Percentiles rank a stretch among this genome's conserved stretches.
Evolutionary conservation across 2,797 vertebrate species (phyloP).

Genomic region (Sebastes matsubarae): DNA sequence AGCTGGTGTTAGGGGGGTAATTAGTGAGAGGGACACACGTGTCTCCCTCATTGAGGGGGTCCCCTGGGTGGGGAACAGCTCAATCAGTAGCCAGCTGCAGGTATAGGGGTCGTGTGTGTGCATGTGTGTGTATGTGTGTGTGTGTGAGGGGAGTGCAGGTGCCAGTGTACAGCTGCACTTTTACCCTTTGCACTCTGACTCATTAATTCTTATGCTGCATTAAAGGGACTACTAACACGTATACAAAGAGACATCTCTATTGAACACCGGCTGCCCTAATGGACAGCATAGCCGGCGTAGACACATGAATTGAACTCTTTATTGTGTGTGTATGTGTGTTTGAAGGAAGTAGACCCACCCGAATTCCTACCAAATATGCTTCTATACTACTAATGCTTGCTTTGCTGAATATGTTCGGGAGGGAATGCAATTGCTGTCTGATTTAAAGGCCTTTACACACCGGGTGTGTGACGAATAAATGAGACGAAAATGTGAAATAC

Average conservation of each 20-base stretch:
- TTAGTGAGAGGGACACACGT: constrained; percentile 73
- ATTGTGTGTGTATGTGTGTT: not conserved
- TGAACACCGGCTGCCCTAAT: constrained; percentile 34
- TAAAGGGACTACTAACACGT: constrained; percentile 61
- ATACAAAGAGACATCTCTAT: constrained; percentile 34
- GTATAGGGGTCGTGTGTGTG: constrained; percentile 52
- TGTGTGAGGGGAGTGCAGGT: constrained; percentile 57
- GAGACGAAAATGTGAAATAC: no score
- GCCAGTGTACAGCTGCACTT: constrained; percentile 77
- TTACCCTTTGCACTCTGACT: constrained; percentile 68
- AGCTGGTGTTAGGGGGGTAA: constrained; percentile 72
- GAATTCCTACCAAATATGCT: not conserved
- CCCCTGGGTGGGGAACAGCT: constrained; percentile 70
- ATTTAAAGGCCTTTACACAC: not conserved
- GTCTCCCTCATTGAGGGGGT: constrained; percentile 65
- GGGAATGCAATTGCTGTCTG: not conserved
- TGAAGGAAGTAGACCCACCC: not conserved
- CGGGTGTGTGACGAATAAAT: no score
- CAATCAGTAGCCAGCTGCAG: constrained; percentile 82
- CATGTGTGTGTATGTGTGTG: constrained; percentile 28
- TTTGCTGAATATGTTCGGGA: not conserved
- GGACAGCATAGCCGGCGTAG: not conserved
- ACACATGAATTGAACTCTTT: not conserved
- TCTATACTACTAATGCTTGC: not conserved
- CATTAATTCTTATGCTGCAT: constrained; percentile 76